Evolutionary conservation across 2,888 invertebrate genomes (phyloP).

Genomic region (Nomada ferruginata): DNA sequence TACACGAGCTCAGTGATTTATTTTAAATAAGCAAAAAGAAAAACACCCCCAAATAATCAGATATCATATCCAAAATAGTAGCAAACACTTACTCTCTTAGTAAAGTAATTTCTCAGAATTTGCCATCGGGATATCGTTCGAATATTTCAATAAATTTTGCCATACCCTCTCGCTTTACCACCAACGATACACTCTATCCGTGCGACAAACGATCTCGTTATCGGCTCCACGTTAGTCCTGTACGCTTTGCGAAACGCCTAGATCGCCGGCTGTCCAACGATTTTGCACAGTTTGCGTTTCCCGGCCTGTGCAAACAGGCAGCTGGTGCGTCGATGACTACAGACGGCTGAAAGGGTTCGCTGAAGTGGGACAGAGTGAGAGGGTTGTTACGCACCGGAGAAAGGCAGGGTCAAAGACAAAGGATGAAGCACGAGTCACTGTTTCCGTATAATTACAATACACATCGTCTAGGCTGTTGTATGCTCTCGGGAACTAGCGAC

Average conservation of each 20-base stretch:
- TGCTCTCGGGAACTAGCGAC: conserved; percentile 72
- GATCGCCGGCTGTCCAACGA: conserved; percentile 44
- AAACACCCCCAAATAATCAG: too few species aligned
- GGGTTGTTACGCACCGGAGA: conserved; percentile 5
- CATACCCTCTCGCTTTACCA: background rate
- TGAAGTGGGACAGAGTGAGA: conserved; percentile 3
- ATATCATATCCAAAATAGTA: background rate
- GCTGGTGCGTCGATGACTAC: conserved; percentile 39
- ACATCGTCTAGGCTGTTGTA: conserved; percentile 72
- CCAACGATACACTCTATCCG: conserved; percentile 15
- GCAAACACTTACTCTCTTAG: too few species aligned
- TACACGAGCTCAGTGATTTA: too few species aligned
- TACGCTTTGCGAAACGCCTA: conserved; percentile 33
- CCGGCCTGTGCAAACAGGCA: conserved; percentile 53
- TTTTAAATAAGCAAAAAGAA: too few species aligned
- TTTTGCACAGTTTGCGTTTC: conserved; percentile 52
- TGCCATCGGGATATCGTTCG: background rate
- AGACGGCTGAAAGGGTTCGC: conserved; percentile 46
- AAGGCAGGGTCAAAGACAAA: conserved; percentile 36
- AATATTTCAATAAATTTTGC: conserved; percentile 1
- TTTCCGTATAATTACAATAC: conserved; percentile 77
- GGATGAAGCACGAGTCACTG: conserved; percentile 57
- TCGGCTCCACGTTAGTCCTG: conserved; percentile 18
- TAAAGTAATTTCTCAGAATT: background rate
- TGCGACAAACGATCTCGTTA: conserved; percentile 49